Conservation (phyloP, 2,797 vertebrate genomes). For the Pygocentrus nattereri region DNA sequence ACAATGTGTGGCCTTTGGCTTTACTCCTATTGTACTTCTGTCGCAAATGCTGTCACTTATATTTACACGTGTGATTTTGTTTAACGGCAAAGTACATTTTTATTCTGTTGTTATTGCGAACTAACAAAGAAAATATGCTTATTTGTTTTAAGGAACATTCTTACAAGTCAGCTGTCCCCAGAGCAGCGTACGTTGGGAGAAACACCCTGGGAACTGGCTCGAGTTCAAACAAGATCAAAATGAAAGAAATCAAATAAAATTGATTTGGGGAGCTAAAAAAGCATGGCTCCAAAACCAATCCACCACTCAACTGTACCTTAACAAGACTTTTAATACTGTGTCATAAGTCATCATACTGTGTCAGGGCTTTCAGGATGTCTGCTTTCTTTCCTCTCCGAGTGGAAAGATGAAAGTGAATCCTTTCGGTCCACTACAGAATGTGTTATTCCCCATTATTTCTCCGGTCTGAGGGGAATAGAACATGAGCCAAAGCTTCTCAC, state of each 20-base stretch:
- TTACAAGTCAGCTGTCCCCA: neutral
- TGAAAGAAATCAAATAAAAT: neutral
- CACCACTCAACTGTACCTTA: neutral
- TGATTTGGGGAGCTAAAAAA: neutral
- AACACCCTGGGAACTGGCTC: neutral
- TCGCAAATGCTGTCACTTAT: too few species aligned
- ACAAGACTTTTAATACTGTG: neutral
- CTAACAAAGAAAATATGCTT: neutral
- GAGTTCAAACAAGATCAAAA: neutral
- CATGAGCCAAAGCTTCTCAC: slow-evolving; percentile 25
- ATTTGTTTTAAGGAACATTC: neutral
- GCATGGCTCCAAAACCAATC: too few species aligned
- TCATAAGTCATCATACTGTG: neutral
- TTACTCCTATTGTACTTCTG: too few species aligned
- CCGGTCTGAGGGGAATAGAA: slow-evolving; percentile 16
- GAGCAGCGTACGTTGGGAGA: neutral
- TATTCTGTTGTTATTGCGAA: neutral
- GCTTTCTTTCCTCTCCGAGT: neutral
- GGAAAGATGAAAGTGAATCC: slow-evolving; percentile 15
- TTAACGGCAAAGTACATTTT: too few species aligned
- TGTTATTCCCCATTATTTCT: slow-evolving; percentile 13
- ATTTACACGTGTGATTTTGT: too few species aligned
- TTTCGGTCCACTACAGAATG: neutral
- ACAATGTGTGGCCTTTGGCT: too few species aligned
- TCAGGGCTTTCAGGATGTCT: neutral